These are phyloP conservation scores for Pseudopipra pipra DNA, from an alignment of 2,113 vertebrate genomes.

Conservation along the genomic window DNA sequence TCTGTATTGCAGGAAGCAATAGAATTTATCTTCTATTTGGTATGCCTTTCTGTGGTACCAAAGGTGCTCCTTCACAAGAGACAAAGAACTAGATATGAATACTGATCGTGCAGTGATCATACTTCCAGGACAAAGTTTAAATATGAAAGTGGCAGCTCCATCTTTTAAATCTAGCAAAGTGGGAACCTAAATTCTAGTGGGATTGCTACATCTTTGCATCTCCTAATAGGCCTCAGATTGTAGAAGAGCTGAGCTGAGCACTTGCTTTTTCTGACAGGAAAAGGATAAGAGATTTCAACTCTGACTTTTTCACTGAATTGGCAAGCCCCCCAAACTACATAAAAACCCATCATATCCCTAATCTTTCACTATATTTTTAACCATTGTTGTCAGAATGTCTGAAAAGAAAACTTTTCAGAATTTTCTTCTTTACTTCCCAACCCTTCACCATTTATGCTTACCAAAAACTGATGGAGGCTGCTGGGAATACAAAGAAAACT, in stretches of 20 bases:
- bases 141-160: not conserved
- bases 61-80: not conserved
- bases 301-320: not conserved
- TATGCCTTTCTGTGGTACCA: not conserved
- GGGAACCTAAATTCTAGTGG: not conserved
- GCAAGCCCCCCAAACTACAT: not conserved
- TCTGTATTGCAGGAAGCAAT: not conserved
- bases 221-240: not conserved
- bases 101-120: not conserved
- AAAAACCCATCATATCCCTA: accelerated
- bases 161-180: not conserved
- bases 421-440: not conserved
- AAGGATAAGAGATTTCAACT: not conserved
- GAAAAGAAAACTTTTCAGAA: not conserved
- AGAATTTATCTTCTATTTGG: not conserved
- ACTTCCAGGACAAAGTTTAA: not conserved
- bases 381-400: not conserved
- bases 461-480: not conserved
- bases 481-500: not conserved
- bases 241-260: not conserved
- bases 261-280: not conserved
- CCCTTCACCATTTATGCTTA: not conserved
- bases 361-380: not conserved
- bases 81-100: not conserved
- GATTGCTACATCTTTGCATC: not conserved